A percentile compares a stretch with the other conserved stretches of the same genome.
phyloP scores from a whole-genome alignment of 2,797 vertebrate species.

The Pelochelys cantorii region DNA sequence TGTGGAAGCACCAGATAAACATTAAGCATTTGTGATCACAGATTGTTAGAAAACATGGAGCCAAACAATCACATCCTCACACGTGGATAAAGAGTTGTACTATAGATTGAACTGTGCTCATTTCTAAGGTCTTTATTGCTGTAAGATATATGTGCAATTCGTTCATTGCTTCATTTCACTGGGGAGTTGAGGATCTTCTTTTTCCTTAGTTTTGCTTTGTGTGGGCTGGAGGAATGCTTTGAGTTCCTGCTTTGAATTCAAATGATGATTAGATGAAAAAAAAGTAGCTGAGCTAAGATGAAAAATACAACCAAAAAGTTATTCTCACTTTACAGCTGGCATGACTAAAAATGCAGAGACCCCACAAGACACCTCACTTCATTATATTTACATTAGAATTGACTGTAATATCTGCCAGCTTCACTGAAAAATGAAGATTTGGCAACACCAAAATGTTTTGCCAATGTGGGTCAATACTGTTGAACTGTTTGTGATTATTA shows the following conservation, averaged over 20 bases:
- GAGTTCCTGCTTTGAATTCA: not conserved
- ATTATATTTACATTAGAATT: not conserved
- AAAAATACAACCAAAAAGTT: not conserved
- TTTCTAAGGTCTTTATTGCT: not conserved
- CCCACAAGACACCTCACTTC: not conserved
- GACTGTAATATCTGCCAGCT: not conserved
- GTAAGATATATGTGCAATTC: not conserved
- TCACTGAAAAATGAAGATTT: not conserved
- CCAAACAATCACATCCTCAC: not conserved
- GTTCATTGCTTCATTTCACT: not conserved
- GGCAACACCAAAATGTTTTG: not conserved
- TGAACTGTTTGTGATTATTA: not conserved
- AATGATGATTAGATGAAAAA: not conserved
- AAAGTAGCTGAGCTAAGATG: not conserved
- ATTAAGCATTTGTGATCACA: slow-evolving; percentile 49
- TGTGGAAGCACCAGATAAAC: slow-evolving; percentile 59
- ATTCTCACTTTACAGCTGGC: not conserved
- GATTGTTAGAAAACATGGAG: slow-evolving; percentile 48
- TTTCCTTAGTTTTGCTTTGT: not conserved
- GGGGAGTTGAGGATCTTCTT: accelerated
- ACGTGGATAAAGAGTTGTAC: not conserved
- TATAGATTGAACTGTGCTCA: not conserved
- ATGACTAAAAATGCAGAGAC: not conserved
- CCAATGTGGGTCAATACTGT: not conserved
- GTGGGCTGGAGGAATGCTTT: not conserved